phyloP scores from a whole-genome alignment of 1,140 invertebrate species.

The Zaprionus tsacasi region DNA sequence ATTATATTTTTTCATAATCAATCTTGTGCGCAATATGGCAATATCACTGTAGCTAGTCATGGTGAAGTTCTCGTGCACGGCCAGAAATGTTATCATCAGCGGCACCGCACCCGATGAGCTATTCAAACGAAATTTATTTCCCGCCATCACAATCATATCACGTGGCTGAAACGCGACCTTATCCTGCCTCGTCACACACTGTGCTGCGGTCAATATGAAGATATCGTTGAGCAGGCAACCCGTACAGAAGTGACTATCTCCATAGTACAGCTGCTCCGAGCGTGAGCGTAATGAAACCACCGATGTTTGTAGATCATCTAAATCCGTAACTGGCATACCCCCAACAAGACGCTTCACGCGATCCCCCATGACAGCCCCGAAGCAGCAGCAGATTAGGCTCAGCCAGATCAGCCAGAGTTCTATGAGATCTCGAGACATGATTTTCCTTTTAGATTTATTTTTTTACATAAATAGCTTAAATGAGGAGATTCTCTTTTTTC shows the following conservation, averaged over 20 bases:
- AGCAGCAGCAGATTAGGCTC: neutral
- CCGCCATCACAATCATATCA: constrained; percentile 36
- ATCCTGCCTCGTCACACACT: constrained; percentile 34
- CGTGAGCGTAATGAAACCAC: constrained; percentile 53
- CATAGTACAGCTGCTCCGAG: constrained; percentile 30
- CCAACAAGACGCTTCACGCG: neutral
- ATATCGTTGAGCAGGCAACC: constrained; percentile 32
- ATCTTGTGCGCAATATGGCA: constrained; percentile 33
- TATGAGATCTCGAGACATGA: neutral
- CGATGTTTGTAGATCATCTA: neutral
- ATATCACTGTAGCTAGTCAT: constrained; percentile 48
- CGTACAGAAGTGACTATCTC: constrained; percentile 53
- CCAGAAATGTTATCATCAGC: constrained; percentile 20
- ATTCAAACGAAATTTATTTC: constrained; percentile 24
- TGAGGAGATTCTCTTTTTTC: neutral
- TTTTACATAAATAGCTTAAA: neutral
- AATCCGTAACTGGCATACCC: neutral
- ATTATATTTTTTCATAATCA: neutral
- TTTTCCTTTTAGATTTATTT: too few species aligned
- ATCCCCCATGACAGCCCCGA: too few species aligned
- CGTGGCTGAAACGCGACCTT: constrained; percentile 26
- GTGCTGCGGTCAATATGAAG: constrained; percentile 51
- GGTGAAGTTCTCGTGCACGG: constrained; percentile 40
- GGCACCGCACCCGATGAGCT: neutral
- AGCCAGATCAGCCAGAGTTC: neutral